Evolutionary conservation across 2,888 invertebrate genomes (phyloP).

Genomic region (Sinopyrophorus schimmeli): DNA sequence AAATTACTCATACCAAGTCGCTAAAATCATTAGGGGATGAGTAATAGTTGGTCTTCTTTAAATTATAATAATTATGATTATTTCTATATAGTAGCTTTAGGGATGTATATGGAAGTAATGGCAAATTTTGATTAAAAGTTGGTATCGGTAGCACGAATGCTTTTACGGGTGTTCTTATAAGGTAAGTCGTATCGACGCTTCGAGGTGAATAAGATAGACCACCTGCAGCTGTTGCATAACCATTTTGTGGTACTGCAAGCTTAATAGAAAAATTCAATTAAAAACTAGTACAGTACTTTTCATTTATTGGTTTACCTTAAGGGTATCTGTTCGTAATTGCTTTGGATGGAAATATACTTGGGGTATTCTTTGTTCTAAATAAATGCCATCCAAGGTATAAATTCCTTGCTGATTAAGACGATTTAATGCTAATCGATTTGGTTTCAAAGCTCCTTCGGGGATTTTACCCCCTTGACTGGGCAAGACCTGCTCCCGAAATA

Average conservation of each 20-base stretch:
- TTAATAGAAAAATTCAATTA: slow-evolving; percentile 36
- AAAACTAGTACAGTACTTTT: slow-evolving; percentile 5
- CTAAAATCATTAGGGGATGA: too few relatives aligned
- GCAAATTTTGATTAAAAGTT: slow-evolving; percentile 13
- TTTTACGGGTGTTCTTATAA: slow-evolving; percentile 55
- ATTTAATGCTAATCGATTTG: slow-evolving; percentile 63
- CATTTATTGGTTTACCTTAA: slow-evolving; percentile 29
- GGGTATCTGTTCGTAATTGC: slow-evolving; percentile 26
- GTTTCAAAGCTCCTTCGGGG: slow-evolving; percentile 65
- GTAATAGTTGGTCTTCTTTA: too few relatives aligned
- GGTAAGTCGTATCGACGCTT: slow-evolving; percentile 63
- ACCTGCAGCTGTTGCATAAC: slow-evolving; percentile 59
- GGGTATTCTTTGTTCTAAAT: slow-evolving; percentile 56
- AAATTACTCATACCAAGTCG: too few relatives aligned
- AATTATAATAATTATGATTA: too few relatives aligned
- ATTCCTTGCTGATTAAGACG: slow-evolving; percentile 66
- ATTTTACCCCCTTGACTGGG: slow-evolving; percentile 66
- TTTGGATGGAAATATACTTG: slow-evolving; percentile 28
- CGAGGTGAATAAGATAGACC: slow-evolving; percentile 55
- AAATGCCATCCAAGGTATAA: slow-evolving; percentile 62
- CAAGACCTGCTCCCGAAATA: slow-evolving; percentile 65
- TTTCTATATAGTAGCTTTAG: slow-evolving; percentile 23
- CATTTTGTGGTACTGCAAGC: slow-evolving; percentile 59
- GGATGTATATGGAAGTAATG: slow-evolving; percentile 25
- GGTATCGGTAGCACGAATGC: slow-evolving; percentile 17